Base-by-base conservation (phyloP, 2,113 vertebrate species). In the Campylomormyrus tamandua region DNA sequence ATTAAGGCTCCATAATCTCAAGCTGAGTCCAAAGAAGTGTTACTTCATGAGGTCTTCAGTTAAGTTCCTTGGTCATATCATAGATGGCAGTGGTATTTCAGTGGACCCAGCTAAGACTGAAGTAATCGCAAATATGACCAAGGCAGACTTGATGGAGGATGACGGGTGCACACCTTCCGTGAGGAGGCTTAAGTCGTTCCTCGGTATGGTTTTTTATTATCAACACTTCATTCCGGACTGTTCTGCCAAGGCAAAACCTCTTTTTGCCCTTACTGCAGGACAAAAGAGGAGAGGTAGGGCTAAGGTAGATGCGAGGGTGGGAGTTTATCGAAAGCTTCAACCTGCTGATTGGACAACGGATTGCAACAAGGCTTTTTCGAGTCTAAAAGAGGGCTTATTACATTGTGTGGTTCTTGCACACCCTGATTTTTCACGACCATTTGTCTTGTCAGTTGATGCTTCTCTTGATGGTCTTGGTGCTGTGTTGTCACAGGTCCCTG, bases 371-470 rank as follows among this genome's bases (percentile, higher is more conserved):
- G 86, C 31, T 10, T 42, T 58, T 8, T 7, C 2, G 4, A 42
- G 4, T 6, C 11, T 88, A 17, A 88, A 88, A 39, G 8, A 45
- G 19, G 39, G 7, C 5, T 5, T 66, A 0, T 21, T 88, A 1
- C 1, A 62, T 2, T 46, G 56, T 46, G 56, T 10, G 1, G 35
- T 83, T 8, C 24, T 83, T 0, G 1, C 70, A 2, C 89, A 89
- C 45, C 70, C 70, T n/a, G n/a, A 83, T 15, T 83, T 89, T 35
- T 35, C 27, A 21, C 0, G 17, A 13, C 46, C 46, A 3, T 10
- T 83, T 3, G 13, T 89, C 5, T 62, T 89, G 21, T 89, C 89
- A 8, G 11, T 89, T 31, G 89, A 89, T 83, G 70, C 66, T 8
- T 83, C 45, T 8, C 9, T 89, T 1, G n/a, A 89, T 10, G n/a